These are phyloP conservation scores for Neotoxoptera formosana DNA, from an alignment of 1,140 invertebrate genomes.

Conservation along the genomic window DNA sequence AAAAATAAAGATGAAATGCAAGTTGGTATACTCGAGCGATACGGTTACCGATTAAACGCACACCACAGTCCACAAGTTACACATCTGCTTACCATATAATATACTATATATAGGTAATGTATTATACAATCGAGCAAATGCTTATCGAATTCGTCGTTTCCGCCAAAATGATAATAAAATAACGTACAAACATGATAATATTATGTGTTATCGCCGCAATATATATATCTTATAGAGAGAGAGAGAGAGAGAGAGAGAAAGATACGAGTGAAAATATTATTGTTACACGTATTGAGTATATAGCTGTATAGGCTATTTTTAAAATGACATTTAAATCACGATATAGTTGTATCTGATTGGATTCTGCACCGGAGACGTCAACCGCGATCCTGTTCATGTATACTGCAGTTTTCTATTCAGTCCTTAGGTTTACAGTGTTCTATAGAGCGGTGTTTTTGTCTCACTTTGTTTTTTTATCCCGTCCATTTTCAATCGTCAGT, in stretches of 20 bases:
- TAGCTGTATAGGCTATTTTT: not conserved
- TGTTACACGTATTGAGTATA: not conserved
- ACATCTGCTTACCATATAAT: not conserved
- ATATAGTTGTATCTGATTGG: not conserved
- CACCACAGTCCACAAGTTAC: too few relatives aligned
- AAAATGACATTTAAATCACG: not conserved
- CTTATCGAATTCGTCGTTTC: not conserved
- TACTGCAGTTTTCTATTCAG: constrained; percentile 4
- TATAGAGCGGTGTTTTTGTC: not conserved
- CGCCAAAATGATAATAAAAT: not conserved
- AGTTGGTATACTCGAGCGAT: not conserved
- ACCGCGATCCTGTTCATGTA: not conserved
- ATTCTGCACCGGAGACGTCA: not conserved
- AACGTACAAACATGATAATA: not conserved
- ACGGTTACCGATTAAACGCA: not conserved
- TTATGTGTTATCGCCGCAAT: not conserved
- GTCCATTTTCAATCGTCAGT: not conserved
- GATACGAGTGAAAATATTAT: not conserved
- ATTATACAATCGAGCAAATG: not conserved
- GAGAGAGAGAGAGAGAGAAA: too few relatives aligned
- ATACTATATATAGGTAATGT: not conserved
- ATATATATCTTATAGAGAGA: too few relatives aligned
- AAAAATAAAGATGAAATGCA: not conserved
- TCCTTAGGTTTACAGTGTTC: not conserved
- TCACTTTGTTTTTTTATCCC: not conserved